A percentile compares a stretch with the other conserved stretches of the same genome.
phyloP scores from a whole-genome alignment of 2,797 vertebrate species.

The Anomalospiza imberbis region DNA sequence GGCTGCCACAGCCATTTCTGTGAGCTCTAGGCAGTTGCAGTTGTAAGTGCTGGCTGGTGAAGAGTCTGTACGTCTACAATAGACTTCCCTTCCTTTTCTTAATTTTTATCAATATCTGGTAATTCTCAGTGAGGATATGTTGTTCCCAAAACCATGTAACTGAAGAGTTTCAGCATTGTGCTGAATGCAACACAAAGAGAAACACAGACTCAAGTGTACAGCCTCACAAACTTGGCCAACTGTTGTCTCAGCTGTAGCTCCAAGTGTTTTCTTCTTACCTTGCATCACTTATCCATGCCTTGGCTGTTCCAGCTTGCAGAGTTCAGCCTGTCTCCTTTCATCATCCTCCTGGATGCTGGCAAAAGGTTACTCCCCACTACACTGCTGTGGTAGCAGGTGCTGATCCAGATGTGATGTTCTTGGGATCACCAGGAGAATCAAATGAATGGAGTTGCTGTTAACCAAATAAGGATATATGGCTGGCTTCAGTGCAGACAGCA shows the following conservation, averaged over 20 bases:
- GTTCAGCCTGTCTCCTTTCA: not conserved
- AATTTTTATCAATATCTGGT: not conserved
- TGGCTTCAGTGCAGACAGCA: not conserved
- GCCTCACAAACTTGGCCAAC: not conserved
- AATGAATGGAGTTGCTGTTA: not conserved
- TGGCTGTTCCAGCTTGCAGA: not conserved
- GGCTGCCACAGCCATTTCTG: not conserved
- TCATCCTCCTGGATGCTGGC: not conserved
- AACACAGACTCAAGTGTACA: not conserved
- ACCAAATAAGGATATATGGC: not conserved
- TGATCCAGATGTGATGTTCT: not conserved
- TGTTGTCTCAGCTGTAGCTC: not conserved
- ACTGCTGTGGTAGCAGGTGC: not conserved
- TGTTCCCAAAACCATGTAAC: not conserved
- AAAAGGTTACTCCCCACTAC: not conserved
- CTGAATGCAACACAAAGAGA: not conserved
- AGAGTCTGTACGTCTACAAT: fast-evolving
- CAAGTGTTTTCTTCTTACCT: not conserved
- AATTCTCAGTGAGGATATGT: not conserved
- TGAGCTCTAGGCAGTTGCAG: not conserved
- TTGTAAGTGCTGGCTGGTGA: not conserved
- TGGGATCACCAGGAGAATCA: not conserved
- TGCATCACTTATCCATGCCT: not conserved
- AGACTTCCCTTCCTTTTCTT: not conserved
- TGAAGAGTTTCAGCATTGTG: not conserved